Conservation (phyloP, 2,888 invertebrate species). For the Neoaliturus tenellus region DNA sequence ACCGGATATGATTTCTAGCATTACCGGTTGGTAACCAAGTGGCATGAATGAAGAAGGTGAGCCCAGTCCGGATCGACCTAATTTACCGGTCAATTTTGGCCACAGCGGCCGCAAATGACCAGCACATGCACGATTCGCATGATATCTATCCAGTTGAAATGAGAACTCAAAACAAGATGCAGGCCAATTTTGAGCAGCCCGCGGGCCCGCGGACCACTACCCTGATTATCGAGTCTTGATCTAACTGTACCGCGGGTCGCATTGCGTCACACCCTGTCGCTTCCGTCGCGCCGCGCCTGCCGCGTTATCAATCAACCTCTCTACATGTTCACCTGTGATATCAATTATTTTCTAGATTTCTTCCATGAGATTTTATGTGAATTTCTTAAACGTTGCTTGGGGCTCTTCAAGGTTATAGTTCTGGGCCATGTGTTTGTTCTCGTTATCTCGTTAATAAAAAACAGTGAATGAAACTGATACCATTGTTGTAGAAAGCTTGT, state of each 20-base stretch:
- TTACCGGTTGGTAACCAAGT: too few species aligned
- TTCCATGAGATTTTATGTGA: too few species aligned
- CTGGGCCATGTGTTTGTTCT: too few species aligned
- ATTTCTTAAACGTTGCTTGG: too few species aligned
- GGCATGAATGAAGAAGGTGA: background rate
- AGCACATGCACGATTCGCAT: background rate
- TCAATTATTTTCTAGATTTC: too few species aligned
- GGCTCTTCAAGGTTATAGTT: too few species aligned
- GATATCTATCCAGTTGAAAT: background rate
- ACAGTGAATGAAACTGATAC: too few species aligned
- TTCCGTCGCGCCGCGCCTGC: background rate
- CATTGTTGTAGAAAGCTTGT: too few species aligned
- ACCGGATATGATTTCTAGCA: too few species aligned
- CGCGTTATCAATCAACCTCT: background rate
- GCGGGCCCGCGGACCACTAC: background rate
- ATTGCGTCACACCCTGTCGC: constrained; percentile 28
- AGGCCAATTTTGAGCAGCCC: background rate
- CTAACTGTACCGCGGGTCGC: background rate
- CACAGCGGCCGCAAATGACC: background rate
- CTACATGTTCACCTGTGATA: background rate
- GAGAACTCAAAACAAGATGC: background rate
- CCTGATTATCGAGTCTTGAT: constrained; percentile 9
- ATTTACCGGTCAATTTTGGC: background rate
- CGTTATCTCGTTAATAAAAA: too few species aligned
- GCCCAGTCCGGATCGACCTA: background rate